Conservation (phyloP, 2,113 vertebrate genomes). For the Merops nubicus region DNA sequence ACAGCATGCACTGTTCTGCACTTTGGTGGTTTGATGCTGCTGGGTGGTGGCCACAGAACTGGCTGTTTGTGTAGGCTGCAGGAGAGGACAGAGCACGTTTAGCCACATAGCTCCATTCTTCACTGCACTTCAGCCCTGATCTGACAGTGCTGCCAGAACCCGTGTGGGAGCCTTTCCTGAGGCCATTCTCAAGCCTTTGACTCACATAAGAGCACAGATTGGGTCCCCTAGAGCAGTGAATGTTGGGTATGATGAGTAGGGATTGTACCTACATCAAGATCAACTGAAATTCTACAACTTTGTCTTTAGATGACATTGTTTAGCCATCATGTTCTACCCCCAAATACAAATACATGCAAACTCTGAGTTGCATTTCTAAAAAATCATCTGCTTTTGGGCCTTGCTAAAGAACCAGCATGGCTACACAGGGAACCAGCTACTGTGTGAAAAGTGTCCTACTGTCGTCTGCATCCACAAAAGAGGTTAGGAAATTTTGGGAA, state of each 20-base stretch:
- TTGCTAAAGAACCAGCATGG: background rate
- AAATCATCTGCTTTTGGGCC: background rate
- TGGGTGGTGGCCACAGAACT: accelerated
- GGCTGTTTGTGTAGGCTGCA: background rate
- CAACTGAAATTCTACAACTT: background rate
- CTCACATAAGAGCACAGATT: background rate
- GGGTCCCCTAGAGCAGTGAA: too few relatives aligned
- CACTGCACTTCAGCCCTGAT: background rate
- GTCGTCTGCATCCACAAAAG: background rate
- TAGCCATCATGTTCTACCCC: background rate
- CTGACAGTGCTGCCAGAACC: background rate
- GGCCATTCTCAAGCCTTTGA: background rate
- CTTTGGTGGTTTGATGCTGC: accelerated
- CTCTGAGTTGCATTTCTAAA: background rate
- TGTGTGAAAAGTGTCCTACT: background rate
- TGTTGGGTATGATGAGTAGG: background rate
- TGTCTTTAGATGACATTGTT: background rate
- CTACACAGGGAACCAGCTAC: background rate
- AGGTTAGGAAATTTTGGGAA: background rate
- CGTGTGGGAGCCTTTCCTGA: background rate
- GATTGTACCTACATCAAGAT: background rate
- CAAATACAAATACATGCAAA: background rate
- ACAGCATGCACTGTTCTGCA: background rate
- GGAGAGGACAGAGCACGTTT: accelerated
- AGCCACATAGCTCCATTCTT: background rate